phyloP scores from a whole-genome alignment of 2,113 vertebrate species.

The Fregata magnificens region DNA sequence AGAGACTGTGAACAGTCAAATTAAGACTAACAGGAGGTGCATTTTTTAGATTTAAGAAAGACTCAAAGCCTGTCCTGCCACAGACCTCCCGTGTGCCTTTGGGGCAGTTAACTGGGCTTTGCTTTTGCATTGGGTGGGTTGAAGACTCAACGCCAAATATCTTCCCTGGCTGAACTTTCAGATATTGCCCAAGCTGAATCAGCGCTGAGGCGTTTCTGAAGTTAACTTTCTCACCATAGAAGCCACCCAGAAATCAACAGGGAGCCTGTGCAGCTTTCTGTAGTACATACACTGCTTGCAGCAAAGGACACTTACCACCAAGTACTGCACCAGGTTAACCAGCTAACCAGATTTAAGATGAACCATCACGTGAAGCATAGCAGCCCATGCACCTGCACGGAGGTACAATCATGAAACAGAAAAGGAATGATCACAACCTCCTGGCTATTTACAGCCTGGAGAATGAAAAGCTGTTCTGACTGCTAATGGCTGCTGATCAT shows the following conservation, averaged over 20 bases:
- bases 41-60: neutral
- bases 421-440: neutral
- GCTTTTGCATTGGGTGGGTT: neutral
- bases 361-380: neutral
- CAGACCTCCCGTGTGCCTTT: neutral
- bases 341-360: neutral
- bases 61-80: neutral
- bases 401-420: neutral
- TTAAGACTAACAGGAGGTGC: neutral
- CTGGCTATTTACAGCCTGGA: neutral
- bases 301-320: neutral
- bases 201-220: accelerated
- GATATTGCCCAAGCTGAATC: neutral
- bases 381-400: accelerated
- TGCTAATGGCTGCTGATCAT: neutral
- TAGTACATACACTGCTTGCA: neutral
- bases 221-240: neutral
- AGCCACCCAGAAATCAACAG: neutral
- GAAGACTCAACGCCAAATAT: accelerated
- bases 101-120: neutral
- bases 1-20: neutral
- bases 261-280: neutral
- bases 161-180: neutral
- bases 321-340: neutral
- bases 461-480: neutral